These are phyloP conservation scores for Melanogrammus aeglefinus DNA, from an alignment of 2,797 vertebrate genomes.

Conservation along the genomic window DNA sequence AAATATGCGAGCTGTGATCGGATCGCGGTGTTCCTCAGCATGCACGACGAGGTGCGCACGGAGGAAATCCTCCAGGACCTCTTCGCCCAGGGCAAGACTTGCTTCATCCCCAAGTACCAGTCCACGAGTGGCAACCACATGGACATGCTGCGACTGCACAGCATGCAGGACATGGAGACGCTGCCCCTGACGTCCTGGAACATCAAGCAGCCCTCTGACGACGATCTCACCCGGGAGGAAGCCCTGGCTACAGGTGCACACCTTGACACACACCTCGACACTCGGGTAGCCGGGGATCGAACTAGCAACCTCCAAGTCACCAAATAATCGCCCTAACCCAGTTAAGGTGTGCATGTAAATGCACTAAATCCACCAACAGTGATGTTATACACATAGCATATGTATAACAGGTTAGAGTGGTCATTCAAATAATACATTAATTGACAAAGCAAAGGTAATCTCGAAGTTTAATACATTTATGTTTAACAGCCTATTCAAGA, in stretches of 20 bases:
- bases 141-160: constrained; percentile 86
- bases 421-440: background rate
- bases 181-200: constrained; percentile 89
- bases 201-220: constrained; percentile 82
- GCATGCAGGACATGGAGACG: constrained; percentile 76
- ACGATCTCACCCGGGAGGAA: constrained; percentile 77
- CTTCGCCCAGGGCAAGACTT: constrained; percentile 81
- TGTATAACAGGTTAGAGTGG: background rate
- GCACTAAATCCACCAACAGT: too few relatives aligned
- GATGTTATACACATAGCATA: too few relatives aligned
- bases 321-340: background rate
- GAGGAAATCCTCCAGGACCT: constrained; percentile 82
- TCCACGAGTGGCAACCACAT: constrained; percentile 78
- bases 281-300: background rate
- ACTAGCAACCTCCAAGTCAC: background rate
- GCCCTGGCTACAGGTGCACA: constrained; percentile 78
- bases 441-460: background rate
- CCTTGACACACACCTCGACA: background rate
- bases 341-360: background rate
- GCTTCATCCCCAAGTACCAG: constrained; percentile 88
- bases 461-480: background rate
- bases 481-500: background rate
- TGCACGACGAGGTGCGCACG: constrained; percentile 86
- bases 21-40: constrained; percentile 90
- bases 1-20: constrained; percentile 78